Percentiles rank a stretch among this genome's conserved stretches.
These are phyloP conservation scores for Eidolon dupreanum DNA, from an alignment of 2,797 vertebrate genomes.

Conservation along the genomic window DNA sequence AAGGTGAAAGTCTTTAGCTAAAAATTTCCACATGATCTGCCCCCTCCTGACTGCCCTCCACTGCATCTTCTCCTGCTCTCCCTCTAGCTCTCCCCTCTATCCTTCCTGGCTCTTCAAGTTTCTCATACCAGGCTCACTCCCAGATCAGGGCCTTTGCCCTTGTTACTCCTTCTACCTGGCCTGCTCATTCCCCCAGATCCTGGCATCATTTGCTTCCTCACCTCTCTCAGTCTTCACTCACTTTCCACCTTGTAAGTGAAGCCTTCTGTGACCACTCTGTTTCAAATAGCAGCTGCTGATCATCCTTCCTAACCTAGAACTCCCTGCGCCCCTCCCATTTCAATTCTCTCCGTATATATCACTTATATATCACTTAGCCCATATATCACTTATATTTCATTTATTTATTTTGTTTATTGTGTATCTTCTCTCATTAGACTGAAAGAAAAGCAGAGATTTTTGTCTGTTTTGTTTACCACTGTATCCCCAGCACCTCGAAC, in stretches of 20 bases:
- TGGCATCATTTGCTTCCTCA: not conserved
- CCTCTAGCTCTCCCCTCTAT: not conserved
- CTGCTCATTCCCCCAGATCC: not conserved
- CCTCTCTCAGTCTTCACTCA: not conserved
- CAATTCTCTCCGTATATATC: not conserved
- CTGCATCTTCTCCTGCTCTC: not conserved
- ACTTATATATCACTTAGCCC: not conserved
- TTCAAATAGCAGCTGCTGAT: not conserved
- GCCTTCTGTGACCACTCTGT: not conserved
- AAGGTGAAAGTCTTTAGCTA: rapidly evolving
- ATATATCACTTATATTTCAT: not conserved
- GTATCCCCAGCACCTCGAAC: not conserved
- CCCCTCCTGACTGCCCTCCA: not conserved
- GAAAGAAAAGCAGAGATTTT: not conserved
- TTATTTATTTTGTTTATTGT: not conserved
- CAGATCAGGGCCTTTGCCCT: not conserved
- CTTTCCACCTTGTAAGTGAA: not conserved
- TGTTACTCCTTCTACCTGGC: not conserved
- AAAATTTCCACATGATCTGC: not conserved
- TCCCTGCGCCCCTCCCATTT: not conserved
- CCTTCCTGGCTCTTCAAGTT: not conserved
- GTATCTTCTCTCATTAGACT: not conserved
- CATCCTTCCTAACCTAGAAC: not conserved
- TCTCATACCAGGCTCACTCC: not conserved
- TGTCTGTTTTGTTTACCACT: not conserved